Evolutionary conservation across 2,797 vertebrate species (phyloP), one percentile per base, ranked within the genome.

Genomic region (Orientallactaga sibirica): DNA sequence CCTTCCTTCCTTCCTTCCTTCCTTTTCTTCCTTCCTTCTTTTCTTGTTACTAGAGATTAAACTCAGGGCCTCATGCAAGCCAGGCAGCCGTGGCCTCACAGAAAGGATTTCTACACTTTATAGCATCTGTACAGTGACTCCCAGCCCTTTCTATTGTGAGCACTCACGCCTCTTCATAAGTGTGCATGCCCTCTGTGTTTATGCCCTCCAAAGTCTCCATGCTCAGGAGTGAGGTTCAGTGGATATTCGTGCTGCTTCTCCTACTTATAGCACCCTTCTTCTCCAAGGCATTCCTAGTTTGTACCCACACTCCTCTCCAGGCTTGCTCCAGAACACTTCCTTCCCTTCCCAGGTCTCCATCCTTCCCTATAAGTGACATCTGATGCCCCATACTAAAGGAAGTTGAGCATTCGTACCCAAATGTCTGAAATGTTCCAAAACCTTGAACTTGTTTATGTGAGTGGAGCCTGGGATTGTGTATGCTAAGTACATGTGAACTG

Each of bases 401-500:
- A 33, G 15, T 11, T 41, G 22, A 67, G 19, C 33, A 55, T 27
- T 29, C 29, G 27, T 15, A 37, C 33, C 29, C 29, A 58, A 62
- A 88, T 27, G 3, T 29, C 37, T 68, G 7, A 48, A 88, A 27
- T 48, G 3, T 16, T 70, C 22, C 37, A 27, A 48, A 88, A 48
- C 33, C 24, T 70, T 29, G 55, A 87, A 24, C 1, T 3, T 27
- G 37, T 75, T 1, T 55, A 3, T 52, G 5, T 77, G 52, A 62
- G 5, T 8, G 2, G 2, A 29, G 33, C 12, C 22, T 62, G 8
- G 15, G 12, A 70, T 27, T 41, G 15, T 3, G 5, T 4, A 22
- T 29, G 12, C 0, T 0, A 22, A n/a, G 33, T 5, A 41, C 3
- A 20, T 0, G 1, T 33, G 22, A 10, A 55, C 19, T 9, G 5